These are phyloP conservation scores for Eciton burchellii DNA, from an alignment of 1,140 invertebrate species.

Conservation along the genomic window DNA sequence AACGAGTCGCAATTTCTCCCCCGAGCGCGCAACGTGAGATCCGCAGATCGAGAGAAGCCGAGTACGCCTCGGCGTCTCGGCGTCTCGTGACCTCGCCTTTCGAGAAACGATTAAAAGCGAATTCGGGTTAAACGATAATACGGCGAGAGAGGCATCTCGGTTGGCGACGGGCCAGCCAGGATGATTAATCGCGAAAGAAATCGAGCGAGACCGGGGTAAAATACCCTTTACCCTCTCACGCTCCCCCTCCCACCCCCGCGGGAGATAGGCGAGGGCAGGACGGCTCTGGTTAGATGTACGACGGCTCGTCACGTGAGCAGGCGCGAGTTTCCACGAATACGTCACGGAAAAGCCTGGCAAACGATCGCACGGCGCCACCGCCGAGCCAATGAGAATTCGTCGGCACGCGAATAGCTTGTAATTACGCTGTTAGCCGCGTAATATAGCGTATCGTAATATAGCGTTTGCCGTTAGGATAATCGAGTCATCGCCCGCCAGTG, in stretches of 20 bases:
- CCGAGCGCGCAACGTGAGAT: background rate
- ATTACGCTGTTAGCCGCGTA: conserved; percentile 60
- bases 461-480: conserved; percentile 7
- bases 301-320: conserved; percentile 64
- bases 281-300: conserved; percentile 53
- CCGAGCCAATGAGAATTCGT: conserved; percentile 72
- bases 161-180: conserved; percentile 29
- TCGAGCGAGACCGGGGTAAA: conserved; percentile 28
- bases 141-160: conserved; percentile 41
- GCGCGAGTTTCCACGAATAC: background rate
- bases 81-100: conserved; percentile 2
- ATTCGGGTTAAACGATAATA: conserved; percentile 47
- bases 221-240: background rate
- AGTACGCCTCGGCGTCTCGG: too few relatives aligned
- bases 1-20: conserved; percentile 10
- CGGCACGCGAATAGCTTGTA: conserved; percentile 71
- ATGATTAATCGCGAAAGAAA: conserved; percentile 63
- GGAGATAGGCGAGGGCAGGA: conserved; percentile 36
- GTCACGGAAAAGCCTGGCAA: conserved; percentile 25
- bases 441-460: conserved; percentile 39
- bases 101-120: conserved; percentile 49
- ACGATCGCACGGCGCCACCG: background rate
- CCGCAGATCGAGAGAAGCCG: background rate
- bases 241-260: background rate
- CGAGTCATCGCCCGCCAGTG: conserved; percentile 14